These are phyloP conservation scores for Drosophila colorata DNA, from an alignment of 2,888 invertebrate species.

Conservation along the genomic window DNA sequence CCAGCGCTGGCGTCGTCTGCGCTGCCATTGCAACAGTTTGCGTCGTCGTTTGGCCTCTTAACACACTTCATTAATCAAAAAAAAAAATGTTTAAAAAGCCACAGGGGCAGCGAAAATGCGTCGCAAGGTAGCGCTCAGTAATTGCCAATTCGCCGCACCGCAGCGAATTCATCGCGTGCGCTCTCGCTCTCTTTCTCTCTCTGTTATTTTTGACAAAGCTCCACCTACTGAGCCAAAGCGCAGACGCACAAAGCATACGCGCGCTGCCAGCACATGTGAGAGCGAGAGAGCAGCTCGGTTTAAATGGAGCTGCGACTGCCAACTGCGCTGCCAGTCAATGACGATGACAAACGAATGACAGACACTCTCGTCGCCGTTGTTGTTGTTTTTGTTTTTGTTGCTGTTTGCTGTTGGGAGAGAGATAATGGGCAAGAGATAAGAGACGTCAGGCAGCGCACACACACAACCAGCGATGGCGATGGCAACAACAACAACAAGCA, in stretches of 20 bases:
- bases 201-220: constrained; percentile 57
- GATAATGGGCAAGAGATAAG: constrained; percentile 85
- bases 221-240: constrained; percentile 69
- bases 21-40: constrained; percentile 59
- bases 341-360: constrained; percentile 84
- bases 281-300: constrained; percentile 39
- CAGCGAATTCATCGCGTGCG: constrained; percentile 35
- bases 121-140: constrained; percentile 3
- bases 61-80: constrained; percentile 84
- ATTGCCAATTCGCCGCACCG: constrained; percentile 39
- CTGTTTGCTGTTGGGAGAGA: constrained; percentile 61
- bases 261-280: constrained; percentile 33
- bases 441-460: constrained; percentile 73
- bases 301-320: constrained; percentile 47
- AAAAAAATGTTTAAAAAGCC: constrained; percentile 49
- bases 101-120: constrained; percentile 42
- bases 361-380: constrained; percentile 63
- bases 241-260: constrained; percentile 57
- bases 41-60: constrained; percentile 82
- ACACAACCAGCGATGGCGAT: constrained; percentile 64
- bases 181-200: constrained; percentile 8
- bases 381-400: constrained; percentile 25
- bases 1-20: constrained; percentile 29
- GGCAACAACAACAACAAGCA: constrained; percentile 26
- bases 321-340: constrained; percentile 52